These are phyloP conservation scores for Agonopterix heracliana DNA, from an alignment of 2,888 invertebrate species.

Conservation along the genomic window DNA sequence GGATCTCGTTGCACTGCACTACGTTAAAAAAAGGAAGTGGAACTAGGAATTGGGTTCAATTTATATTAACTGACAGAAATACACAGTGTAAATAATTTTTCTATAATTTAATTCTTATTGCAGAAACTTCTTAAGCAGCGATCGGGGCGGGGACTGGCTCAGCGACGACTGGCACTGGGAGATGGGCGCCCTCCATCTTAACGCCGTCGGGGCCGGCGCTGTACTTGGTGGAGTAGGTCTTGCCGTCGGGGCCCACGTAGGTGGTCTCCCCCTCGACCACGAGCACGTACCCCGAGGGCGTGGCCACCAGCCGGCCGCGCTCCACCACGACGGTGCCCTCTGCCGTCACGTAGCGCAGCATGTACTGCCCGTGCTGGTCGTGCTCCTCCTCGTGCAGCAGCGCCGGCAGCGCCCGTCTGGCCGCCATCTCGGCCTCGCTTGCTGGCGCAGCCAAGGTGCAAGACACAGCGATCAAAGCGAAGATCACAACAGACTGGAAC, in stretches of 20 bases:
- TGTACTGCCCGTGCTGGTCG: conserved; percentile 41
- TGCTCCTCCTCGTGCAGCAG: conserved; percentile 37
- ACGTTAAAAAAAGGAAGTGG: too few species aligned
- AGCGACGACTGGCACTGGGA: conserved; percentile 23
- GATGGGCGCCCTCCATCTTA: conserved; percentile 35
- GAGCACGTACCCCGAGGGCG: conserved; percentile 25
- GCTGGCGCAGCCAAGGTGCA: conserved; percentile 27
- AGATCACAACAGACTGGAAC: conserved; percentile 16
- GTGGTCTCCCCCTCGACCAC: conserved; percentile 47
- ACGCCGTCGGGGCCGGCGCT: conserved; percentile 40
- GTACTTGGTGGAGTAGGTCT: conserved; percentile 45
- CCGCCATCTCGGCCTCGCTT: conserved; percentile 13
- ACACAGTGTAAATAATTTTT: too few species aligned
- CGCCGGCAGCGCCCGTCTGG: conserved; percentile 29
- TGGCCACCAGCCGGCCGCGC: conserved; percentile 39
- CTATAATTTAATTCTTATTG: too few species aligned
- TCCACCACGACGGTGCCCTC: conserved; percentile 44
- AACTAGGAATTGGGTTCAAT: too few species aligned
- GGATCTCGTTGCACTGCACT: too few species aligned
- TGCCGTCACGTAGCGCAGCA: conserved; percentile 45
- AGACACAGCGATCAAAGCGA: conserved; percentile 17
- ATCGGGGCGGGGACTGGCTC: conserved; percentile 9
- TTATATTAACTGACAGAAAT: too few species aligned
- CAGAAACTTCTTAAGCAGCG: neutral
- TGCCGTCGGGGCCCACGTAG: conserved; percentile 44